phyloP scores from a whole-genome alignment of 2,113 vertebrate genomes.

The Monarcha castaneiventris region DNA sequence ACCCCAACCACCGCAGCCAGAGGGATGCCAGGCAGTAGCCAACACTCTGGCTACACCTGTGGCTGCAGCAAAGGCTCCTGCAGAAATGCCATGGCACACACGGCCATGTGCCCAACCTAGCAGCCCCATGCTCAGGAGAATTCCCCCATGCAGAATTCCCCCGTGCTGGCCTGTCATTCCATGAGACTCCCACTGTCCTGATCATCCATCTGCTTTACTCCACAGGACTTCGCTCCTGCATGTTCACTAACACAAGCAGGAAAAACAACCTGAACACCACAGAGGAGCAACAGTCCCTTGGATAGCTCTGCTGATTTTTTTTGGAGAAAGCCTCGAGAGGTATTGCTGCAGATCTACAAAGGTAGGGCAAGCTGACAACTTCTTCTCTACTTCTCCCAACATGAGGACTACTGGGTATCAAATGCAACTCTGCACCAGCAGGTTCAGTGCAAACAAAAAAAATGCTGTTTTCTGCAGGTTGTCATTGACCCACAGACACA shows the following conservation, averaged over 20 bases:
- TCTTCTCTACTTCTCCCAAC: neutral
- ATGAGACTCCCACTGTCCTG: neutral
- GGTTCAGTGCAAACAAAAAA: neutral
- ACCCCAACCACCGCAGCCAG: fast-evolving
- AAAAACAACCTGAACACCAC: neutral
- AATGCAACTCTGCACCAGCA: neutral
- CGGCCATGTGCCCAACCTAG: fast-evolving
- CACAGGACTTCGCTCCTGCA: neutral
- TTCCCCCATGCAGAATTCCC: neutral
- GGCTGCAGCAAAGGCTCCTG: neutral
- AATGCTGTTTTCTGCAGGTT: neutral
- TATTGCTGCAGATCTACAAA: neutral
- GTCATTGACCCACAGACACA: neutral
- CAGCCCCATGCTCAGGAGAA: neutral
- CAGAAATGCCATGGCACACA: neutral
- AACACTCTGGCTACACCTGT: neutral
- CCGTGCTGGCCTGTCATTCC: neutral
- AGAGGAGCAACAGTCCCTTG: neutral
- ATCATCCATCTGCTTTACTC: neutral
- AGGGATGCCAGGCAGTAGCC: neutral
- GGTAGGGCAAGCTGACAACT: neutral
- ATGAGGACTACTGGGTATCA: neutral
- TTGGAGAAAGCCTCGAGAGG: neutral
- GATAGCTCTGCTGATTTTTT: neutral
- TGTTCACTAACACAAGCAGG: neutral